A percentile compares a stretch with the other conserved stretches of the same genome.
Evolutionary conservation across 2,113 vertebrate genomes (phyloP).

Genomic region (Gavialis gangeticus): DNA sequence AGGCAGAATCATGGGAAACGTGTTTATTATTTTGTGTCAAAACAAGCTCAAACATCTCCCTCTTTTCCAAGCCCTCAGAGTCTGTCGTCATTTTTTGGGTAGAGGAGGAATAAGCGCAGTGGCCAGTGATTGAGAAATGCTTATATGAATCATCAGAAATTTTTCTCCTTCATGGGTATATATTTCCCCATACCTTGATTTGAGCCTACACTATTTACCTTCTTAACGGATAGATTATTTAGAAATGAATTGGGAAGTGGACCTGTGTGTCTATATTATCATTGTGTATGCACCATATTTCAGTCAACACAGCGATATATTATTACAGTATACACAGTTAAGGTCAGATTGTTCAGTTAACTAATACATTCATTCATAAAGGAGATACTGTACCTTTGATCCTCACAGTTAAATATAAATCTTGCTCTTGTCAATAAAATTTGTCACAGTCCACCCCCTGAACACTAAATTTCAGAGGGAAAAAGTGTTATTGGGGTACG

Average conservation of each 20-base stretch:
- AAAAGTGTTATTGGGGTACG: not conserved
- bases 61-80: constrained; percentile 6
- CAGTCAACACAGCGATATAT: not conserved
- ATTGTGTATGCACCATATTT: not conserved
- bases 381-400: not conserved
- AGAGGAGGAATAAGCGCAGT: constrained; percentile 9
- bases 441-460: not conserved
- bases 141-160: not conserved
- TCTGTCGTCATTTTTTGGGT: constrained; percentile 22
- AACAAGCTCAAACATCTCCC: constrained; percentile 7
- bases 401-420: not conserved
- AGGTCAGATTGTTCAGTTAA: not conserved
- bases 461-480: not conserved
- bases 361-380: not conserved
- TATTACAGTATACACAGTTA: not conserved
- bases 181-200: not conserved
- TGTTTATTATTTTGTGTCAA: constrained; percentile 45
- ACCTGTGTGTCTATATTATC: not conserved
- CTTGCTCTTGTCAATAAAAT: not conserved
- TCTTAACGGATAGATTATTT: constrained; percentile 18
- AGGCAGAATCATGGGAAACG: constrained; percentile 3
- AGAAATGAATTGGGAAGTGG: constrained; percentile 37
- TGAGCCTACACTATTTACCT: not conserved
- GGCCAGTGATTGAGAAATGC: constrained; percentile 20
- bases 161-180: not conserved